phyloP scores from a whole-genome alignment of 2,113 vertebrate genomes.

The Bos javanicus region DNA sequence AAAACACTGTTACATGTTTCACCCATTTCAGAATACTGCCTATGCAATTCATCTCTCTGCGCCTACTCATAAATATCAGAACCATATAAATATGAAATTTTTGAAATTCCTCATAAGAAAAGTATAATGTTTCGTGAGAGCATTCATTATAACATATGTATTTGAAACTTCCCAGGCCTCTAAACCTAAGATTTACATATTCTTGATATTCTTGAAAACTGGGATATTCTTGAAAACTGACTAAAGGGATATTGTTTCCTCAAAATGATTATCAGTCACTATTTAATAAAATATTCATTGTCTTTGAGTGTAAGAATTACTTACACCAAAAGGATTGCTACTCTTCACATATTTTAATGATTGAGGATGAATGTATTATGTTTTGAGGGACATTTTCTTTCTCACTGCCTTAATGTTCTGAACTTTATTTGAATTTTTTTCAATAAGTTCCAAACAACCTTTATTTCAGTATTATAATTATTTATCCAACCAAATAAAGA shows the following conservation, averaged over 20 bases:
- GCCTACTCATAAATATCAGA: neutral
- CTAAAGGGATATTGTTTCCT: neutral
- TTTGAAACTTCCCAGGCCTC: neutral
- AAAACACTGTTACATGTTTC: neutral
- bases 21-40: neutral
- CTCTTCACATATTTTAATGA: neutral
- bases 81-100: neutral
- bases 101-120: neutral
- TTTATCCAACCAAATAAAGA: neutral
- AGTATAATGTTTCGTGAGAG: neutral
- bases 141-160: neutral
- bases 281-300: neutral
- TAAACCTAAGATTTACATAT: neutral
- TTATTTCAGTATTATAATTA: neutral
- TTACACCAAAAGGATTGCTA: neutral
- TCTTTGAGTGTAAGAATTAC: neutral
- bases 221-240: neutral
- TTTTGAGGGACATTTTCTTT: neutral
- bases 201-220: neutral
- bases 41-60: neutral
- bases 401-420: neutral
- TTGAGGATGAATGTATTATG: neutral
- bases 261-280: neutral
- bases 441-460: neutral
- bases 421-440: neutral